phyloP scores from a whole-genome alignment of 2,113 vertebrate genomes.

The Sinocyclocheilus grahami region DNA sequence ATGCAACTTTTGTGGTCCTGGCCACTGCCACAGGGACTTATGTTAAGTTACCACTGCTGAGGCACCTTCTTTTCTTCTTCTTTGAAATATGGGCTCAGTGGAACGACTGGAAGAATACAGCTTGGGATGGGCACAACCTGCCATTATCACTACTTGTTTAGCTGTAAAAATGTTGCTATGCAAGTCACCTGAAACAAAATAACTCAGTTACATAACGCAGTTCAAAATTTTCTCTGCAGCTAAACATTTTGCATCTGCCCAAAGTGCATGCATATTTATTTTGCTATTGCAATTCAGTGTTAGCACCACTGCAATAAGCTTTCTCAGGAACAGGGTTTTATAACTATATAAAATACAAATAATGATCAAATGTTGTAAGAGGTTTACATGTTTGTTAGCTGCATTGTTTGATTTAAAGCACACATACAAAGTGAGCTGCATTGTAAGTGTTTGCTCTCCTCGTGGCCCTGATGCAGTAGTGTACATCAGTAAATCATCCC shows the following conservation, averaged over 20 bases:
- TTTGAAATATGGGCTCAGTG: too few species aligned
- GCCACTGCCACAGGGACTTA: too few species aligned
- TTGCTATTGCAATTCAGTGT: neutral
- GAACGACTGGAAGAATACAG: too few species aligned
- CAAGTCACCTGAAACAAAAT: too few species aligned
- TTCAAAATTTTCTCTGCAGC: too few species aligned
- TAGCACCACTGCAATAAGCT: neutral
- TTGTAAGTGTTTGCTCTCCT: constrained; percentile 62
- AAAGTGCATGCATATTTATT: neutral
- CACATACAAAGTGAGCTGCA: constrained; percentile 31
- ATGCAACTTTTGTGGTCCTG: too few species aligned
- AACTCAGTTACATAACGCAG: too few species aligned
- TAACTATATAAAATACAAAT: neutral
- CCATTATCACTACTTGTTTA: too few species aligned
- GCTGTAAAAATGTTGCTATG: too few species aligned
- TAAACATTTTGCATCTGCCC: neutral
- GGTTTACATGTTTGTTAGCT: neutral
- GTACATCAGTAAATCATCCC: constrained; percentile 78
- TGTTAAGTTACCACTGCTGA: too few species aligned
- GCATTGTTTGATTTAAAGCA: neutral
- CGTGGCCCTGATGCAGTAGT: constrained; percentile 63
- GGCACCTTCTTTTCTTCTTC: too few species aligned
- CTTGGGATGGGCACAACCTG: too few species aligned
- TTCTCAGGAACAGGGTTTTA: neutral
- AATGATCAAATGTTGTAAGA: neutral